Evolutionary conservation across 2,888 invertebrate species (phyloP), one percentile per base, ranked within the genome.

Genomic region (Volucella bombylans): DNA sequence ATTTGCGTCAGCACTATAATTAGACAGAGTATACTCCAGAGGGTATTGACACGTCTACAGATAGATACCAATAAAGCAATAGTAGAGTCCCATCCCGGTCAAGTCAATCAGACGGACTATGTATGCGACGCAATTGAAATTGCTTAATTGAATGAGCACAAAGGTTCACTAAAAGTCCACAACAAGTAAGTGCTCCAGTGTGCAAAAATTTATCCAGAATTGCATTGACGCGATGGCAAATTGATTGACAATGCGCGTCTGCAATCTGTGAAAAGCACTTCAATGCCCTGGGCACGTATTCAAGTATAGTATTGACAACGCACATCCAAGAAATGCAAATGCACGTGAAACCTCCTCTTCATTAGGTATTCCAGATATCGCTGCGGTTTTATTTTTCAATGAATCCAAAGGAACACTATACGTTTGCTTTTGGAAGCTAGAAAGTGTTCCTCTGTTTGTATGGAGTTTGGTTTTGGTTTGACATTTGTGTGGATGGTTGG

Each of bases 91-190:
- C 61, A 41, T 64, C 55, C 62, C 67, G 72, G 71, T 72, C 78
- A 82, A 82, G 81, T 76, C 31, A 31, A 31, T 31, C 31, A 31
- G 31, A 31, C 31, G 31, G 31, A 31, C 31, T 31, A 3, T 3
- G 31, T 31, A 31, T 31, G 31, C 18, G 15, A 10, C 50, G 77
- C 68, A 62, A 73, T 68, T 31, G 31, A 31, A 69, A 80, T 82
- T 82, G 82, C 71, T 55, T 62, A 67, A 82, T 79, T 83, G 69
- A 83, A 83, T 83, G 69, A 76, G 80, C 73, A 71, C 83, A 83
- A 74, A 80, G 80, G 83, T 80, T 78, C 72, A 67, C 57, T 71
- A 43, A 54, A 49, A 73, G 68, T 52, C 52, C 64, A 71, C 82
- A 68, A 31, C 31, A 31, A 31, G 31, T 57, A 49, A 68, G 73